Evolutionary conservation across 2,113 vertebrate species (phyloP).

Genomic region (Coracopsis vasa): DNA sequence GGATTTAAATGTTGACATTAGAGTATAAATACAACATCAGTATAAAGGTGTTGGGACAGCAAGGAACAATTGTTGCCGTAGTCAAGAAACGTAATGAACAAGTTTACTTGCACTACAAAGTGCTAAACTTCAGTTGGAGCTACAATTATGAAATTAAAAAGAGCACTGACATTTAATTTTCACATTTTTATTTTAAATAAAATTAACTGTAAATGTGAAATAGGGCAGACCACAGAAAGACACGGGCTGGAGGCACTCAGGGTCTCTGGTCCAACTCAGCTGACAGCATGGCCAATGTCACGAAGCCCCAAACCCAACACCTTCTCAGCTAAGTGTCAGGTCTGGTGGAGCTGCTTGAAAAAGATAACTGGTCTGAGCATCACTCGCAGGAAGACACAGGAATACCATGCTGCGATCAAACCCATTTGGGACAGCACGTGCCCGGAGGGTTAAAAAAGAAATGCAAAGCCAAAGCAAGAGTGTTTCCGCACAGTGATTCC

Average conservation of each 20-base stretch:
- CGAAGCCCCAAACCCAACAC: not conserved
- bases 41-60: not conserved
- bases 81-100: not conserved
- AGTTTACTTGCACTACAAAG: not conserved
- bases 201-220: not conserved
- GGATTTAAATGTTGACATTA: not conserved
- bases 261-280: rapidly evolving
- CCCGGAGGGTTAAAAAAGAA: not conserved
- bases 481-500: not conserved
- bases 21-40: rapidly evolving
- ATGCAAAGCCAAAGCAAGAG: not conserved
- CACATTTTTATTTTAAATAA: not conserved
- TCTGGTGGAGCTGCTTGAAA: not conserved
- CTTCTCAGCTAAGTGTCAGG: not conserved
- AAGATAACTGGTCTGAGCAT: not conserved
- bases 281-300: rapidly evolving
- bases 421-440: not conserved
- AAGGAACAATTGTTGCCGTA: not conserved
- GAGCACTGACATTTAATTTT: not conserved
- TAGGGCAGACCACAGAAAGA: not conserved
- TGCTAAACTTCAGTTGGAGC: not conserved
- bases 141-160: not conserved
- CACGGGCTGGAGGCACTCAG: rapidly evolving
- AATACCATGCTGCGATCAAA: not conserved
- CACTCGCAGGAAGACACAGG: not conserved